phyloP scores from a whole-genome alignment of 2,888 invertebrate species.

The Scaptomyza flava region DNA sequence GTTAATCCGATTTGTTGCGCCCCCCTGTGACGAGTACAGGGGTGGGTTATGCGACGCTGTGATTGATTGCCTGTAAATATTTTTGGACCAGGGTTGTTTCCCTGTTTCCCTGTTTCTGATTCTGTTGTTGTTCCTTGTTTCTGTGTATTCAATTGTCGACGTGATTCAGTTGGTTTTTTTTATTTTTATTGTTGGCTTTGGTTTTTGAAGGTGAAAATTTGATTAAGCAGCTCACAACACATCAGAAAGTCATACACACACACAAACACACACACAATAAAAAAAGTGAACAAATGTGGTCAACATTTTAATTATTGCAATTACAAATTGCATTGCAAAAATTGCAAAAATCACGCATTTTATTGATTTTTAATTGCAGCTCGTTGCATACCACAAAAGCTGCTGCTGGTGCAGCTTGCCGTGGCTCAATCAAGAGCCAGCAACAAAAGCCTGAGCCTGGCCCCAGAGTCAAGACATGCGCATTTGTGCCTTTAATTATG shows the following conservation, averaged over 20 bases:
- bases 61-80: constrained; percentile 69
- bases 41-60: constrained; percentile 75
- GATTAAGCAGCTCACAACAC: constrained; percentile 56
- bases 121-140: constrained; percentile 46
- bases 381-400: constrained; percentile 76
- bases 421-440: constrained; percentile 32
- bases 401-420: constrained; percentile 15
- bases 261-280: neutral
- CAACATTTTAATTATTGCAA: constrained; percentile 77
- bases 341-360: constrained; percentile 80
- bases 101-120: neutral
- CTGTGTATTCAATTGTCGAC: constrained; percentile 45
- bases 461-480: constrained; percentile 63
- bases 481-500: constrained; percentile 79
- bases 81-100: constrained; percentile 59
- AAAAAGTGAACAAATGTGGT: constrained; percentile 18
- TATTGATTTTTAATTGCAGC: constrained; percentile 81
- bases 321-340: constrained; percentile 76
- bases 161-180: constrained; percentile 42
- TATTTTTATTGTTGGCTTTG: neutral
- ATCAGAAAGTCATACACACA: neutral
- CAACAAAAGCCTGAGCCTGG: constrained; percentile 23
- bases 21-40: constrained; percentile 45
- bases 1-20: constrained; percentile 77
- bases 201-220: constrained; percentile 67